Percentiles rank a stretch among this genome's conserved stretches.
These are phyloP conservation scores for Gasterosteus aculeatus DNA, from an alignment of 2,113 vertebrate species.

Conservation along the genomic window DNA sequence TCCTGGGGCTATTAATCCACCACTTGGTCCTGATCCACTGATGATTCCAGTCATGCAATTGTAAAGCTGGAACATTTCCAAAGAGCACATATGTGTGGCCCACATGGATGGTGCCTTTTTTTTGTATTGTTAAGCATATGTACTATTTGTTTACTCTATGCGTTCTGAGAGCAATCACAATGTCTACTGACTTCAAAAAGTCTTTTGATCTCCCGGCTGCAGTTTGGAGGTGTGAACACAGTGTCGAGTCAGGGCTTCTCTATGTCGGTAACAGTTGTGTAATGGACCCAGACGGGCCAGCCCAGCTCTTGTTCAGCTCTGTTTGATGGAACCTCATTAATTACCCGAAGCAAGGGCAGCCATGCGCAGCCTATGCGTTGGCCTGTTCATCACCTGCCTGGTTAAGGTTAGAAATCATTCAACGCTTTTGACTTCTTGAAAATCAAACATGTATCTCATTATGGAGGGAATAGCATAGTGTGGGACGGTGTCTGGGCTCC, in stretches of 20 bases:
- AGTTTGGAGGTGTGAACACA: constrained; percentile 7
- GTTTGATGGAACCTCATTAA: constrained; percentile 75
- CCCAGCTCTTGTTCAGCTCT: constrained; percentile 16
- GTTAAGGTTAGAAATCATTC: constrained; percentile 67
- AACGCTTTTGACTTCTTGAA: constrained; percentile 42
- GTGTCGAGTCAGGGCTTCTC: constrained; percentile 38
- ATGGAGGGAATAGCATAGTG: constrained; percentile 50
- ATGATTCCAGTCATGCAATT: constrained; percentile 11
- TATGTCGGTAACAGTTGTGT: constrained; percentile 27
- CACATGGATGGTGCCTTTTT: background rate
- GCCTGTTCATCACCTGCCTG: constrained; percentile 70
- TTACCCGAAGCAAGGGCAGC: constrained; percentile 58
- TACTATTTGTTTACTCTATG: background rate
- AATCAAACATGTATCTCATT: constrained; percentile 46
- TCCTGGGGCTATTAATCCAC: constrained; percentile 9
- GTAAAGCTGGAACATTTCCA: background rate
- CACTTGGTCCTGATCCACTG: background rate
- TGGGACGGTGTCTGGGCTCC: constrained; percentile 58
- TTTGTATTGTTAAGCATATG: background rate
- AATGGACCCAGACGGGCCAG: constrained; percentile 57
- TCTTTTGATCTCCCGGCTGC: constrained; percentile 3
- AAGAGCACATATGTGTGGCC: background rate
- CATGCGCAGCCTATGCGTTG: constrained; percentile 38
- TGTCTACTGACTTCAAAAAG: constrained; percentile 2
- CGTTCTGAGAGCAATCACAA: background rate